Percentiles rank a stretch among this genome's conserved stretches.
phyloP scores from a whole-genome alignment of 2,113 vertebrate species.

The Eulemur rufifrons region DNA sequence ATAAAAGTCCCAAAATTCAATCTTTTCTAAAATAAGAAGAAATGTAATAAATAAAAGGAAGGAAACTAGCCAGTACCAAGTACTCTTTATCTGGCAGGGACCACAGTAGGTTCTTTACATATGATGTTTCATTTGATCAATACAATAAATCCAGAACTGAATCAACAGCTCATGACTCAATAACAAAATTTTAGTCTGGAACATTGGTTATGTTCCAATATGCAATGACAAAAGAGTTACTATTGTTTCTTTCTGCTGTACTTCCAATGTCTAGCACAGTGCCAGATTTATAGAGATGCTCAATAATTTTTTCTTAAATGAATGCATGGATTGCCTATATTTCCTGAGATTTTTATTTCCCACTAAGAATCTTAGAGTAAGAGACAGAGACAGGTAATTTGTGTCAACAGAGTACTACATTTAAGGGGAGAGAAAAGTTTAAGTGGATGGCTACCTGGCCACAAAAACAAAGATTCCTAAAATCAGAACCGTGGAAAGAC shows the following conservation, averaged over 20 bases:
- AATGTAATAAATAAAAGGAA: not conserved
- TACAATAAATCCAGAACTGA: not conserved
- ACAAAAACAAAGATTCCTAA: not conserved
- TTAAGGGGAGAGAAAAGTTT: not conserved
- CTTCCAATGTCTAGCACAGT: not conserved
- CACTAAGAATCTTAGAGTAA: not conserved
- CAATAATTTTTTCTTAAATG: not conserved
- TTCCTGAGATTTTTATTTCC: conserved; percentile 18
- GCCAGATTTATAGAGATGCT: not conserved
- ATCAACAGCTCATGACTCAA: not conserved
- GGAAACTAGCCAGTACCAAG: not conserved
- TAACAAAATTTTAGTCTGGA: not conserved
- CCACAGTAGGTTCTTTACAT: not conserved
- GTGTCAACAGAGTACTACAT: not conserved
- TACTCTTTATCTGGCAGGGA: not conserved
- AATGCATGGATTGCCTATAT: not conserved
- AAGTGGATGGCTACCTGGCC: not conserved
- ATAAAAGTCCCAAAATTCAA: not conserved
- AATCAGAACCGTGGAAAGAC: not conserved
- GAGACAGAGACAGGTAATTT: not conserved
- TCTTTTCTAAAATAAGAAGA: not conserved
- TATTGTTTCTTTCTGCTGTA: not conserved
- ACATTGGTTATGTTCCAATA: not conserved
- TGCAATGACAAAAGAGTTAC: not conserved
- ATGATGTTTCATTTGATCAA: not conserved